A percentile compares a stretch with the other conserved stretches of the same genome.
phyloP scores from a whole-genome alignment of 2,888 invertebrate species.

The Conchocele bisecta region DNA sequence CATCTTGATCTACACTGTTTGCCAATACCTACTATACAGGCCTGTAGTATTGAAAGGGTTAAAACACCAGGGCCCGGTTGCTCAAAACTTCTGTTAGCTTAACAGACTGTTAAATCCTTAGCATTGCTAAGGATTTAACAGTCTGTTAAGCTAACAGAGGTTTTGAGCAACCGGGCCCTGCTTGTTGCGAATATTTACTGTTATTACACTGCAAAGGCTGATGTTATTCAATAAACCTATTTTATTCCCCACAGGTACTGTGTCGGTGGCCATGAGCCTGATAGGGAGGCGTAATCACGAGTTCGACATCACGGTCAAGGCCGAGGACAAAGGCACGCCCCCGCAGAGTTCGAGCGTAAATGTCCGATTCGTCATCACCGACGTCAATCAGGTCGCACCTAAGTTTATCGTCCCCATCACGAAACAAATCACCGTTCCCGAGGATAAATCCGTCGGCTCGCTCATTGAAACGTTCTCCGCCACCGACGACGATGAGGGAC shows the following conservation, averaged over 20 bases:
- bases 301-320: conserved; percentile 89
- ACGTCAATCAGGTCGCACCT: conserved; percentile 91
- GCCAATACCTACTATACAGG: too few relatives aligned
- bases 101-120: too few relatives aligned
- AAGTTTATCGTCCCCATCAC: conserved; percentile 88
- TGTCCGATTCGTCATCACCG: conserved; percentile 86
- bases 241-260: conserved; percentile 85
- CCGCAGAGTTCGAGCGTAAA: conserved; percentile 90
- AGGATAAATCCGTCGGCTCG: conserved; percentile 94
- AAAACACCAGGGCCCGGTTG: too few relatives aligned
- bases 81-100: too few relatives aligned
- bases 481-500: conserved; percentile 92
- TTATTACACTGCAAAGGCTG: background rate
- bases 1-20: too few relatives aligned
- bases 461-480: conserved; percentile 92
- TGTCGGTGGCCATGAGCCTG: conserved; percentile 87
- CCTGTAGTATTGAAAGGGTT: too few relatives aligned
- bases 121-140: too few relatives aligned
- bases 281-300: conserved; percentile 84
- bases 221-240: background rate
- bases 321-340: conserved; percentile 94
- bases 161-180: too few relatives aligned
- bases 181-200: conserved; percentile 2
- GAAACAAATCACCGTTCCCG: conserved; percentile 95
- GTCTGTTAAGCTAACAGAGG: too few relatives aligned